These are phyloP conservation scores for Cynocephalus volans DNA, from an alignment of 2,113 vertebrate species.

Conservation along the genomic window DNA sequence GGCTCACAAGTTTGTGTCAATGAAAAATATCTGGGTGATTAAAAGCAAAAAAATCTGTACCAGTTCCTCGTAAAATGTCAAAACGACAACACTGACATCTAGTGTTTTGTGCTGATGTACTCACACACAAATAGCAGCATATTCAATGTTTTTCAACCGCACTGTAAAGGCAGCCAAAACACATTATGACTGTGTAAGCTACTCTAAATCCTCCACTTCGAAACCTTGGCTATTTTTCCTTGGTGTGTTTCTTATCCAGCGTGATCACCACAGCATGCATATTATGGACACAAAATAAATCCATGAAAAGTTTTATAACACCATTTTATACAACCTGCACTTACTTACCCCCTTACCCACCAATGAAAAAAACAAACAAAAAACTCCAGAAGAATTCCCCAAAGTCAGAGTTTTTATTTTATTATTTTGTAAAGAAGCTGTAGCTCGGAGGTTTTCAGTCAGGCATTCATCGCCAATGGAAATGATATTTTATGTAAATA, in stretches of 20 bases:
- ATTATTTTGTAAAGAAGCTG: background rate
- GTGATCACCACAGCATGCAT: background rate
- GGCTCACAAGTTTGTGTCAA: background rate
- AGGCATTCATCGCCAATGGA: background rate
- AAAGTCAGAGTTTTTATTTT: constrained; percentile 23
- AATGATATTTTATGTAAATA: background rate
- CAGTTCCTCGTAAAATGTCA: background rate
- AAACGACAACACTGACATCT: constrained; percentile 88
- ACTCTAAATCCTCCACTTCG: background rate
- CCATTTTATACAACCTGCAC: background rate
- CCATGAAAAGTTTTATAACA: background rate
- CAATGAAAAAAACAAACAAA: background rate
- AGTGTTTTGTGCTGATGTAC: constrained; percentile 67
- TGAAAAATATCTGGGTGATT: background rate
- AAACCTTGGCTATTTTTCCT: background rate
- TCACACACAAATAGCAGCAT: background rate
- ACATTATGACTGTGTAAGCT: background rate
- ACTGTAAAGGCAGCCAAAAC: background rate
- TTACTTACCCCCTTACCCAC: background rate
- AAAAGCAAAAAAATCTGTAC: background rate
- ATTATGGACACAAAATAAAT: background rate
- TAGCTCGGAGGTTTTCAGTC: background rate
- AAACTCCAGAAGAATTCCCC: background rate
- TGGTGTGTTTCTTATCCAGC: background rate
- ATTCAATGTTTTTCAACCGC: background rate